Evolutionary conservation across 2,888 invertebrate genomes (phyloP), one percentile per base, ranked within the genome.

Genomic region (Heteromurus nitidus): DNA sequence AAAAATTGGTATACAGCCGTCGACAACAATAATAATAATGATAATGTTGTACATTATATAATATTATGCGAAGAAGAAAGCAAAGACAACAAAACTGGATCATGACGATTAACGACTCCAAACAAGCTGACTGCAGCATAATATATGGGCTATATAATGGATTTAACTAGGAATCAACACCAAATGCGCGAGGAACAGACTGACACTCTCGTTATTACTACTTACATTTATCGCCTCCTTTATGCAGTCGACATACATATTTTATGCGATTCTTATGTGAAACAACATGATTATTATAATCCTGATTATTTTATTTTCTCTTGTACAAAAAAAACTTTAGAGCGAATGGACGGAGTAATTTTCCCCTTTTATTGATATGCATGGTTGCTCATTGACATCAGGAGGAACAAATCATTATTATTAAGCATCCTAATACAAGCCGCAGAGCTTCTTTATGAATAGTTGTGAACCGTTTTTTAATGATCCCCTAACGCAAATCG

Each of bases 51-150:
- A 70, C 58, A 44, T 70, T 58, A 70, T 62, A 62, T 53, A 24
- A 58, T 58, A 22, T 53, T 62, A 30, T 26, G 22, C 7, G 26
- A 50, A 13, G 20, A 50, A 53, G n/a, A n/a, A 50, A 26, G 30
- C 68, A 47, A 53, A 55, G 55, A 69, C 70, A 31, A 60, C 69
- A 69, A 70, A 47, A 70, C 70, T 70, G 58, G 70, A 58, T 70
- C 26, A 70, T 58, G 42, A 58, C 44, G 70, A 58, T 70, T 70
- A 70, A 70, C 70, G 26, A 70, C 30, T 60, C 36, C 24, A 70
- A 58, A 70, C 22, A 55, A 26, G 55, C 55, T 55, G 55, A 55
- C 55, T 22, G 55, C 9, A 55, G 24, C 55, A 55, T 55, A 26
- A 55, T 55, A 55, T 55, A 55, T 55, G 55, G 55, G 26, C 26